Base-by-base conservation (phyloP, 2,797 vertebrate genomes). In the Leptodactylus fallax region DNA sequence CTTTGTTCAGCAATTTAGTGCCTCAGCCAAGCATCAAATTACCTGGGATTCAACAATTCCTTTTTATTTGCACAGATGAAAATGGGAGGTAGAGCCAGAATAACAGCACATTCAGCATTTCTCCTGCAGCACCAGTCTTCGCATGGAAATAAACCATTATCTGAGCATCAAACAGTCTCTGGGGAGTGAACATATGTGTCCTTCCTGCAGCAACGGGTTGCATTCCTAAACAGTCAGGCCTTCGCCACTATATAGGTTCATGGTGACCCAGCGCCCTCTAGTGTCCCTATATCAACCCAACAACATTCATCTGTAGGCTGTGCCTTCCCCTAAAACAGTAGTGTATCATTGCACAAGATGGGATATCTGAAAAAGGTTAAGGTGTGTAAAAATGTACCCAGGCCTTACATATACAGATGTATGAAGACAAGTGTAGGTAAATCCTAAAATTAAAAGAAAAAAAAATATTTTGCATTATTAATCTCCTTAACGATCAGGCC, bases 141-240 rank as follows among this genome's bases (percentile, higher is more conserved):
- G 16, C 60, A 83, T 69, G 25, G 79, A 76, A 61, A 67, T 67
- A 79, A 58, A 83, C 58, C n/a, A 87, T 87, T 87, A 47, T 83
- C 80, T 58, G 87, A 79, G 87, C 87, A 83, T 69, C 81, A 74
- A 55, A 87, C 56, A 83, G 19, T 79, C 87, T 77, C 74, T 81
- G 23, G 81, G 74, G 87, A 87, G 10, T 7, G 72, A 83, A 61
- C 56, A 61, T 56, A 81, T 83, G 61, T 79, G 87, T 56, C 71
- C 86, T 83, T 87, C 14, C 60, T 56, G 36, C 60, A 79, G 76
- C 81, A 88, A 85, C 19, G 77, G 77, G 82, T 85, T 85, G 82
- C 87, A 85, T 88, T 85, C 87, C 87, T 53, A 72, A 81, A 74
- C 83, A 80, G 77, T 5, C 27, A 67, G 16, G 47, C 9, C 1